Conservation (phyloP, 1,140 invertebrate species). For the Magallana ariakensis region DNA sequence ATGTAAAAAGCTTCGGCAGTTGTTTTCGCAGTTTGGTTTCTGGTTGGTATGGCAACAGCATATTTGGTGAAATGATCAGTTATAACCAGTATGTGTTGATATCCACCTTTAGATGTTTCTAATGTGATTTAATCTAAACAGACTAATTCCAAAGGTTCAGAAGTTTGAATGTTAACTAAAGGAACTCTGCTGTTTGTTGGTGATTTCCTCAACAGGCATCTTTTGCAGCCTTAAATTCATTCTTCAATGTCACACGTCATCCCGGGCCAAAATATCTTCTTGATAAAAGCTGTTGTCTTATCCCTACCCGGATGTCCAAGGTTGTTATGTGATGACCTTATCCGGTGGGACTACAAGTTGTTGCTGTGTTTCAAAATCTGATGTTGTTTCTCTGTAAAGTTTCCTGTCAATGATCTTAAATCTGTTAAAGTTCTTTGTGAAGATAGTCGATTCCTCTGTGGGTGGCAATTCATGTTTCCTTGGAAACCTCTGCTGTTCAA, state of each 20-base stretch:
- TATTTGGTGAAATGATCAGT: slow-evolving; percentile 79
- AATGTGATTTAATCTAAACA: slow-evolving; percentile 52
- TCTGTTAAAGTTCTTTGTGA: too few relatives aligned
- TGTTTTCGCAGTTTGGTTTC: slow-evolving; percentile 76
- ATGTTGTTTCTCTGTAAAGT: too few relatives aligned
- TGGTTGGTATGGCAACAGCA: slow-evolving; percentile 74
- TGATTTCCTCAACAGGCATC: slow-evolving; percentile 47
- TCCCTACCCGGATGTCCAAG: too few relatives aligned
- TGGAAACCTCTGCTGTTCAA: too few relatives aligned
- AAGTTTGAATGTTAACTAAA: slow-evolving; percentile 43
- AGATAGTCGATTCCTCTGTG: too few relatives aligned
- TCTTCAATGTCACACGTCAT: slow-evolving; percentile 42
- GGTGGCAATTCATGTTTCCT: too few relatives aligned
- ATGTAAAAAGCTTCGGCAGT: slow-evolving; percentile 74
- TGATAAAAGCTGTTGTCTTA: slow-evolving; percentile 47
- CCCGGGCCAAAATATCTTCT: slow-evolving; percentile 41
- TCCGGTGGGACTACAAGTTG: too few relatives aligned
- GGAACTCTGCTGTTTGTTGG: slow-evolving; percentile 28
- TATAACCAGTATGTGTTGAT: slow-evolving; percentile 68
- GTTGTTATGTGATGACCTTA: too few relatives aligned
- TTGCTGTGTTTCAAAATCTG: too few relatives aligned
- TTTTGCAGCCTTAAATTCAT: slow-evolving; percentile 6
- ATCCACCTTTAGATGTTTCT: slow-evolving; percentile 41
- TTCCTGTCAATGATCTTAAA: too few relatives aligned
- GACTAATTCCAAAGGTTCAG: slow-evolving; percentile 46